Evolutionary conservation across 2,888 invertebrate species (phyloP).

Genomic region (Leptopilina drosophilae): DNA sequence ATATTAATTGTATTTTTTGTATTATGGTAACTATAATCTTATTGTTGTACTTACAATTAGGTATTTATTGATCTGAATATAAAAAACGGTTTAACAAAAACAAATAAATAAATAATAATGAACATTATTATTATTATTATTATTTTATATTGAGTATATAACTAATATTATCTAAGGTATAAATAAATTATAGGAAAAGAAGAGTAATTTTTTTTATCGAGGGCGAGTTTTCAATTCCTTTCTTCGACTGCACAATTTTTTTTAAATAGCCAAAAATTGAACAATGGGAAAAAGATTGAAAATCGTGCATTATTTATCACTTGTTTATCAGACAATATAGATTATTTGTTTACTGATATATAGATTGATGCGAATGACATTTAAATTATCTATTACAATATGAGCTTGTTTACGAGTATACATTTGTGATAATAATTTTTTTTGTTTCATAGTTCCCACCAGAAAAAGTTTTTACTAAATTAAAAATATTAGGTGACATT

Average conservation of each 20-base stretch:
- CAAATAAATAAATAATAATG: no score
- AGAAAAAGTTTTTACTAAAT: background rate
- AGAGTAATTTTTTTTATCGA: no score
- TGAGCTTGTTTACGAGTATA: constrained; percentile 28
- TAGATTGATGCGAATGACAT: constrained; percentile 13
- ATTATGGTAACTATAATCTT: no score
- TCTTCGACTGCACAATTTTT: background rate
- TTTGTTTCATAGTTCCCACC: background rate
- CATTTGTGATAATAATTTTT: constrained; percentile 14
- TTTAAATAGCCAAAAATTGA: background rate
- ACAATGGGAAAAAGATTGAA: background rate
- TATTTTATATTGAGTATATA: no score
- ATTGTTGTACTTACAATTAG: no score
- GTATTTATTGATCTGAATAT: no score
- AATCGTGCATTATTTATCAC: background rate
- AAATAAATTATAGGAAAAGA: no score
- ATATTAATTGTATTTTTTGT: no score
- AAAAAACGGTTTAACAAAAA: no score
- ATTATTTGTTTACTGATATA: constrained; percentile 33
- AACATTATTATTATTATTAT: no score
- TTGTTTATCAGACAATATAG: constrained; percentile 15
- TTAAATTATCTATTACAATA: background rate
- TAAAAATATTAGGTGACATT: background rate
- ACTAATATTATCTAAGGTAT: no score
- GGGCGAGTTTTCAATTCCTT: no score